Base-by-base conservation (phyloP, 2,113 vertebrate species). In the Trogon melanurus region DNA sequence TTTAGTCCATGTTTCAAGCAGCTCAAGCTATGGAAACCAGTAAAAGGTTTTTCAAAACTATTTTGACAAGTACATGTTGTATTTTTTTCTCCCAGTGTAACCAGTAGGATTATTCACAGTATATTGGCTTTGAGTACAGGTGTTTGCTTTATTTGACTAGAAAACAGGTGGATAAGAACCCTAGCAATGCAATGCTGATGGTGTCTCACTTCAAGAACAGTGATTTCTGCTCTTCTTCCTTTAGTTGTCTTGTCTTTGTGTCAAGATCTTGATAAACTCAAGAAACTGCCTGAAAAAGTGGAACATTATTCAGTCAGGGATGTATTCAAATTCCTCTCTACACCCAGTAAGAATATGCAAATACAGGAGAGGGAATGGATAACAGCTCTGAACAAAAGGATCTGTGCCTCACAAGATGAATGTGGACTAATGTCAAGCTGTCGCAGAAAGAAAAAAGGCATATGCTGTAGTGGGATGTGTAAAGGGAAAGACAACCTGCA, bases 401-500 rank as follows among this genome's bases (percentile, higher is more conserved):
- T 89, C 57, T 51, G 41, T 34, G 65, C 25, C 48, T 91, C 32
- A 79, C 45, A 76, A 76, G 71, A 64, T 10, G 22, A 57, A 75
- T 20, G 21, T 34, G 57, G 41, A 45, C 25, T 32, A 51, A 70
- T 48, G 62, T 44, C 53, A 92, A 47, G 53, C 57, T 88, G 70
- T 29, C 71, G 53, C 53, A 79, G 57, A 74, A 88, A 91, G 66
- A 82, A 88, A 89, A 85, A 79, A 54, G 62, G 23, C 88, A 88
- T 82, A 85, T 90, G 91, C 64, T 96, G 9, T 26, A 87, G 91
- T 71, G 78, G 91, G 73, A 95, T 51, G 78, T 92, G 70, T 90
- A 48, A 96, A 89, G 44, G 86, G 56, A 81, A 58, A 30, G 65
- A 94, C 53, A 95, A 79, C 21, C 50, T 88, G 54, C 32, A 81